These are phyloP conservation scores for Lamellibrachia luymesi DNA, from an alignment of 1,140 invertebrate genomes.

Conservation along the genomic window DNA sequence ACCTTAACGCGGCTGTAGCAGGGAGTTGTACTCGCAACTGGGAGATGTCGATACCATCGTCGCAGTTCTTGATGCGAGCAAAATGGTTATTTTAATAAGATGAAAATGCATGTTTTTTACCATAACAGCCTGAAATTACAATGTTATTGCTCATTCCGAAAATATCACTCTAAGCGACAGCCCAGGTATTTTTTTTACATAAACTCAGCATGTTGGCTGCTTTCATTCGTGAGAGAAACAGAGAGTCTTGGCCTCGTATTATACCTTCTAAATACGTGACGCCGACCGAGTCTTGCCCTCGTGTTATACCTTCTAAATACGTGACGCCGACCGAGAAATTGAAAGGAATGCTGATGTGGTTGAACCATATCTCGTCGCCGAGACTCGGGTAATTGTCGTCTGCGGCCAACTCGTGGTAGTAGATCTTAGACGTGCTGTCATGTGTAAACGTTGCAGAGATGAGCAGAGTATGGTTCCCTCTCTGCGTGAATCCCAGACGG, in stretches of 20 bases:
- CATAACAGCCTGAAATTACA: neutral
- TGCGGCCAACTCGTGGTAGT: neutral
- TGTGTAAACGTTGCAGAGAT: neutral
- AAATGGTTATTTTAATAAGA: neutral
- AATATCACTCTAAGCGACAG: neutral
- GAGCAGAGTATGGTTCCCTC: neutral
- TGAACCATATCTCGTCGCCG: neutral
- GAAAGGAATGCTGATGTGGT: neutral
- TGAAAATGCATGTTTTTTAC: neutral
- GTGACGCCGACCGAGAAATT: neutral
- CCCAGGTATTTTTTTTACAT: neutral
- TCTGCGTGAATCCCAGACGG: neutral
- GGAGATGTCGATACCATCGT: neutral
- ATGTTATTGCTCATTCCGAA: neutral
- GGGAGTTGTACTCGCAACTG: neutral
- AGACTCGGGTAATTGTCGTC: neutral
- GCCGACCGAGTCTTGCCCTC: neutral
- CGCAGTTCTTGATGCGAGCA: neutral
- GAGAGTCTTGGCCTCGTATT: neutral
- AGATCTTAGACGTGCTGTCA: neutral
- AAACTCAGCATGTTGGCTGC: neutral
- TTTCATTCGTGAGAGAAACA: neutral
- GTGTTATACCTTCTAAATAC: neutral
- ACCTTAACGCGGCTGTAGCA: neutral
- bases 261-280: too few species aligned